Base-by-base conservation (phyloP, 2,888 invertebrate species). In the Caenorhabditis virilis region DNA sequence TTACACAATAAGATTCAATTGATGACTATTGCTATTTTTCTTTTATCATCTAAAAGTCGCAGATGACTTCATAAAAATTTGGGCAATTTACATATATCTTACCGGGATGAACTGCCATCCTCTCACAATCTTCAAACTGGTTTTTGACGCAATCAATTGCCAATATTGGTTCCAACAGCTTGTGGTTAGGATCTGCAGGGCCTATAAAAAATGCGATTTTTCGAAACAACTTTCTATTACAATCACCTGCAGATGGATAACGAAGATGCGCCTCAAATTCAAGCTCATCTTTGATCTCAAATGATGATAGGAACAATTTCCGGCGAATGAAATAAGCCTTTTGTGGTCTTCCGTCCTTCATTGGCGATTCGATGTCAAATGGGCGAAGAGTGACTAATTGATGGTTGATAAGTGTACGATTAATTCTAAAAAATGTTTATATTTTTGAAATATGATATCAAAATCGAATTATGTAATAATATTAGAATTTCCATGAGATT, bases 211-310 rank as follows among this genome's bases (percentile, higher is more conserved):
- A n/a, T n/a, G n/a, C n/a, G n/a, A n/a, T n/a, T n/a, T n/a, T n/a
- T n/a, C n/a, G n/a, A n/a, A n/a, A n/a, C n/a, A n/a, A n/a, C n/a
- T n/a, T n/a, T n/a, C n/a, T n/a, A 30, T 9, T 30, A 30, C 30
- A 30, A 20, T 20, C 22, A 41, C 41, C 41, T 18, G 33, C 33
- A 3, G 58, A 54, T 15, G 54, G 54, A 26, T 54, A 26, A 15
- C 50, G 7, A 6, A 63, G n/a, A 33, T 45, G 46, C 16, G 54
- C 9, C 20, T 43, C 23, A 2, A 58, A 27, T 15, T 11, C 16
- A 2, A 57, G 7, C 1, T 13, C n/a, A 11, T 63, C 54, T 16
- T 53, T 58, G 22, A 63, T 50, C 39, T 53, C 57, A 41, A 63
- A 63, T 20, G 58, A 54, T 30, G 53, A 56, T 7, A 56, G 27